Conservation (phyloP, 53 echinoderm and acorn worm species). For the Echinometra lucunter region DNA sequence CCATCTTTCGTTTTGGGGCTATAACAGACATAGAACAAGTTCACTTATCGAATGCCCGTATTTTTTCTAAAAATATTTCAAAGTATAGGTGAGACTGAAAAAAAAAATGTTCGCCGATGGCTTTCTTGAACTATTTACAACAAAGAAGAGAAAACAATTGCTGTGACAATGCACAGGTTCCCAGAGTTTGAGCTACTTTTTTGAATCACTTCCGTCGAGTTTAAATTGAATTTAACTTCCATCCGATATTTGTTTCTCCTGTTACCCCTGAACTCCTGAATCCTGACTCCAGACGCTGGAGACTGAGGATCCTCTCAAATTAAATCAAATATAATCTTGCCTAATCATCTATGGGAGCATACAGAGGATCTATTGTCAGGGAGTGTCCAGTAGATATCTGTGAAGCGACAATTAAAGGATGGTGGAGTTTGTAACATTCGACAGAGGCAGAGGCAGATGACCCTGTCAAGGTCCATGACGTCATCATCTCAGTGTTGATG, state of each 20-base stretch:
- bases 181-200: neutral
- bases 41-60: no score
- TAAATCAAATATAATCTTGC: conserved; percentile 56
- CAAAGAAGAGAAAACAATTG: neutral
- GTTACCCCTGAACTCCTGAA: conserved; percentile 44
- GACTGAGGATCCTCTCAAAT: neutral
- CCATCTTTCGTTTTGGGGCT: no score
- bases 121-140: neutral
- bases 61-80: no score
- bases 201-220: conserved; percentile 64
- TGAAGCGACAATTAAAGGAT: neutral
- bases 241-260: conserved; percentile 57
- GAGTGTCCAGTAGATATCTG: neutral
- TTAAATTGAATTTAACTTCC: conserved; percentile 60
- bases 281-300: neutral
- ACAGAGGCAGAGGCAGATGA: neutral
- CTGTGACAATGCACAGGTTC: conserved; percentile 24
- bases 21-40: no score
- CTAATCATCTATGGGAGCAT: conserved; percentile 17
- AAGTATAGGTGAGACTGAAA: no score
- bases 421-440: neutral
- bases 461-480: neutral
- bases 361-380: conserved; percentile 43
- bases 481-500: neutral
- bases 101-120: no score